Conservation (phyloP, 2,797 vertebrate species). For the Bradypodion ventrale region DNA sequence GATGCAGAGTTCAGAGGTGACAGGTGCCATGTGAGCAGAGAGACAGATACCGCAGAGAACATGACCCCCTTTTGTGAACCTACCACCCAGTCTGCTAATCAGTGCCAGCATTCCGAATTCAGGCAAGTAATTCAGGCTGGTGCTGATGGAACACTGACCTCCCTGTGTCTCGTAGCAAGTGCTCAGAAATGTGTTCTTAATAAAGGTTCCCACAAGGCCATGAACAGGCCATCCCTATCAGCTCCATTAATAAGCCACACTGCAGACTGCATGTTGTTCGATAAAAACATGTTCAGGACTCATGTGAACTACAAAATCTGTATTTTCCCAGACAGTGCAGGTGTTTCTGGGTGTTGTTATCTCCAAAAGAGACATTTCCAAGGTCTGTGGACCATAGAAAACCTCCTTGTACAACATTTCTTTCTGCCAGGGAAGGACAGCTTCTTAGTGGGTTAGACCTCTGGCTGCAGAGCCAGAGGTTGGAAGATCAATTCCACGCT, state of each 20-base stretch:
- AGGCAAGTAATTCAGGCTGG: not conserved
- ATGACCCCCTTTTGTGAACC: not conserved
- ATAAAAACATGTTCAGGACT: too few species aligned
- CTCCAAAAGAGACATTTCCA: too few species aligned
- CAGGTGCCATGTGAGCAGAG: not conserved
- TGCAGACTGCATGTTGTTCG: fast-evolving
- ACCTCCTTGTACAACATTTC: not conserved
- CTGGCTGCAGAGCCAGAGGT: too few species aligned
- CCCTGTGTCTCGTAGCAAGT: fast-evolving
- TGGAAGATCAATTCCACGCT: too few species aligned
- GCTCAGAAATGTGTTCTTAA: not conserved
- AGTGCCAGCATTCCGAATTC: fast-evolving
- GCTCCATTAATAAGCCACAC: fast-evolving
- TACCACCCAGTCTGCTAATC: not conserved
- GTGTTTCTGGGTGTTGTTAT: too few species aligned
- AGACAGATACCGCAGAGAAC: not conserved
- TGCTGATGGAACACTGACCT: not conserved
- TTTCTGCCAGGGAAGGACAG: not conserved
- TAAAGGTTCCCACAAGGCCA: not conserved
- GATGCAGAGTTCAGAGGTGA: not conserved
- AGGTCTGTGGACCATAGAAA: too few species aligned
- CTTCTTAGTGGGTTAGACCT: too few species aligned
- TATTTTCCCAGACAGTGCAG: too few species aligned
- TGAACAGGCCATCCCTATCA: not conserved
- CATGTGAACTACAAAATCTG: too few species aligned